phyloP scores from a whole-genome alignment of 1,140 invertebrate species.

The Cotesia chilonis region DNA sequence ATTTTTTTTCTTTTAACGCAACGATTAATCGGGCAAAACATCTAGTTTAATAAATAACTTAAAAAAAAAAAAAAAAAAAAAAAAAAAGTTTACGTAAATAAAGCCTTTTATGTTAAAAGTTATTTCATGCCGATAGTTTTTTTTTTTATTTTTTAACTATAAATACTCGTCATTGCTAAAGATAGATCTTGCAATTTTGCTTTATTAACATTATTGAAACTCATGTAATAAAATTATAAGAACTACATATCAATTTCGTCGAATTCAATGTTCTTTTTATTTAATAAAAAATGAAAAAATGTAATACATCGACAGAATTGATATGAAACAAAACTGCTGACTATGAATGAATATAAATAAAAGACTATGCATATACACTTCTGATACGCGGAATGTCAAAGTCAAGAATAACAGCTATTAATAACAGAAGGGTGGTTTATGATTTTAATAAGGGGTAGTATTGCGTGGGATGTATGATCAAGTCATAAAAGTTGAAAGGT shows the following conservation, averaged over 20 bases:
- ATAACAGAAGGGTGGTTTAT: neutral
- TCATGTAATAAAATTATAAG: no score
- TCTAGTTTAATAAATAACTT: neutral
- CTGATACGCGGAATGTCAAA: constrained; percentile 1
- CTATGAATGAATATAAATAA: neutral
- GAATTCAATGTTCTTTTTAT: neutral
- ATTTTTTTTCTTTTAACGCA: constrained; percentile 1
- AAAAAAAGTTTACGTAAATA: neutral
- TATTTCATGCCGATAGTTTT: constrained; percentile 7
- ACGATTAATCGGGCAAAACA: neutral
- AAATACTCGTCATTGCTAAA: neutral
- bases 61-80: neutral
- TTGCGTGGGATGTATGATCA: neutral
- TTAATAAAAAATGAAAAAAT: neutral
- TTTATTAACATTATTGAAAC: neutral
- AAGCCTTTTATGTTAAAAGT: neutral
- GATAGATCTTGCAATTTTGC: neutral
- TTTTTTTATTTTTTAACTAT: neutral
- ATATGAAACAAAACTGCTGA: neutral
- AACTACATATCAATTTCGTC: neutral
- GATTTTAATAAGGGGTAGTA: neutral
- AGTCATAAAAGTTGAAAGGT: neutral
- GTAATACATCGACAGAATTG: neutral
- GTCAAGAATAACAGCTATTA: neutral
- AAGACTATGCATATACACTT: neutral